Conservation (phyloP, 2,113 vertebrate genomes). For the Nibea albiflora region DNA sequence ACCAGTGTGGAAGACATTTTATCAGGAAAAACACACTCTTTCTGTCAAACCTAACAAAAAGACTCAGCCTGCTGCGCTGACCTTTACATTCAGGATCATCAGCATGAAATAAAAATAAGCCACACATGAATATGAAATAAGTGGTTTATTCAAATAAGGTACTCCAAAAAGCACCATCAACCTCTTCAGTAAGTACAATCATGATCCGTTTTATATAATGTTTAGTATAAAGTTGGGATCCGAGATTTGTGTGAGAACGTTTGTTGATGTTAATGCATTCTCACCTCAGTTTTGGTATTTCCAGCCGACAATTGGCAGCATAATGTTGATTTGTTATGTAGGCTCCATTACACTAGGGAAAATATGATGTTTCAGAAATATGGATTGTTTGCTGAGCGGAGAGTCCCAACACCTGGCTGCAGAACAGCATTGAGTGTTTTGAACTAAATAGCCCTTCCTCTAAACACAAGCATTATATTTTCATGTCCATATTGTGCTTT, state of each 20-base stretch:
- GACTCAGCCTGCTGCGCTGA: conserved; percentile 24
- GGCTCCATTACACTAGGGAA: background rate
- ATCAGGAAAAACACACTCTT: background rate
- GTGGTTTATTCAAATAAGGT: background rate
- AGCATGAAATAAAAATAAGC: conserved; percentile 28
- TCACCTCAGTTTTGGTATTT: background rate
- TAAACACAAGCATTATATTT: background rate
- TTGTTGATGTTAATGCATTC: background rate
- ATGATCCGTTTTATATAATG: background rate
- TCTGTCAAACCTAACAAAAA: background rate
- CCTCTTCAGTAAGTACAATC: background rate
- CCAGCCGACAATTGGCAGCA: background rate
- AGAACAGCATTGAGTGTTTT: too few species aligned
- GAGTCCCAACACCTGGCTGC: background rate
- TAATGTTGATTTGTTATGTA: background rate
- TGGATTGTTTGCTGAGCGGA: background rate
- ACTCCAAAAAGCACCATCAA: background rate
- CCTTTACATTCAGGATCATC: conserved; percentile 37
- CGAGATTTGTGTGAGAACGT: too few species aligned
- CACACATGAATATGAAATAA: background rate
- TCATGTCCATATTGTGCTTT: background rate
- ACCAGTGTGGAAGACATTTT: background rate
- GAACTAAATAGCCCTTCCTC: background rate
- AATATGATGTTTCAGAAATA: background rate
- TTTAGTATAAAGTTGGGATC: background rate